Evolutionary conservation across 2,888 invertebrate species (phyloP).

Genomic region (Drosophila setosimentum): DNA sequence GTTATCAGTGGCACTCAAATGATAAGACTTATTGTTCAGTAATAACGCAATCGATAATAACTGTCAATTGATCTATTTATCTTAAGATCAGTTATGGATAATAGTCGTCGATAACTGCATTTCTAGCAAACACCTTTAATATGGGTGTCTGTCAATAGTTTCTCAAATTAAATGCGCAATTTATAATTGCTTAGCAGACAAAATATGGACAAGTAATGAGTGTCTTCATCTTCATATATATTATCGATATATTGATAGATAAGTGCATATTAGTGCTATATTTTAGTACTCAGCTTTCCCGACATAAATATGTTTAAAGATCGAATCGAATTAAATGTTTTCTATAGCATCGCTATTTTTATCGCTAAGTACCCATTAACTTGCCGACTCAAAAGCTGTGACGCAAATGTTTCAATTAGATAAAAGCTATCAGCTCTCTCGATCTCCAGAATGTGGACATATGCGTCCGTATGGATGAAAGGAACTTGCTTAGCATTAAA

Average conservation of each 20-base stretch:
- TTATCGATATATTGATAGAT: not conserved
- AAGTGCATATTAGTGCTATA: not conserved
- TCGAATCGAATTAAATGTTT: not conserved
- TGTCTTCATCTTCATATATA: not conserved
- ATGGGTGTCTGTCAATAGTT: not conserved
- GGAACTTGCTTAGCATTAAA: not conserved
- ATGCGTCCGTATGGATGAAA: constrained; percentile 40
- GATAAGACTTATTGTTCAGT: not conserved
- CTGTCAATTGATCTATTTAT: not conserved
- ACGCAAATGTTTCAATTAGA: constrained; percentile 24
- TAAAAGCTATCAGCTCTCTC: constrained; percentile 1
- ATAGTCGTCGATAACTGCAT: not conserved
- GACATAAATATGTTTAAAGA: not conserved
- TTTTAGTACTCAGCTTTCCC: not conserved
- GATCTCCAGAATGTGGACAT: constrained; percentile 60
- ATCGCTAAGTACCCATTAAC: not conserved
- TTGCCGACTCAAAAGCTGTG: not conserved
- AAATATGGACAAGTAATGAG: not conserved
- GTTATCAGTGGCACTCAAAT: not conserved
- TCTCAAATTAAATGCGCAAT: not conserved
- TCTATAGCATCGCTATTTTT: not conserved
- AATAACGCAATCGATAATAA: not conserved
- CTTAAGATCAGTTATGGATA: not conserved
- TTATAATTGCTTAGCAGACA: not conserved
- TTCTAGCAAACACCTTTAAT: not conserved